Percentiles rank a stretch among this genome's conserved stretches.
These are phyloP conservation scores for Amyelois transitella DNA, from an alignment of 1,140 invertebrate genomes.

Conservation along the genomic window DNA sequence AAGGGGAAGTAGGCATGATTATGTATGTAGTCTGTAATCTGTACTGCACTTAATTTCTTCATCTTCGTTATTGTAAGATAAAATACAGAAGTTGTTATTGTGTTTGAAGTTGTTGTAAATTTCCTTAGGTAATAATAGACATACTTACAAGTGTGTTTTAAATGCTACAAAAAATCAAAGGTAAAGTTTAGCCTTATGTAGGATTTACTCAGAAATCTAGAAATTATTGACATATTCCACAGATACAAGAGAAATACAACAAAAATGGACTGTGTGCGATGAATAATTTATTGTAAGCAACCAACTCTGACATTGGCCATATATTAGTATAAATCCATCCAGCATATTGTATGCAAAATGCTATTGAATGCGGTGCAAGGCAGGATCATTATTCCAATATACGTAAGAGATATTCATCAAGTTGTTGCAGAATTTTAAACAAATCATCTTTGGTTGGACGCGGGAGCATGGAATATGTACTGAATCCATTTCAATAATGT, in stretches of 20 bases:
- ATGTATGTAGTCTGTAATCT: no score
- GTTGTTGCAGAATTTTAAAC: slow-evolving; percentile 66
- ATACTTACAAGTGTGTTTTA: no score
- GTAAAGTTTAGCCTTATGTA: no score
- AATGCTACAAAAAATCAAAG: no score
- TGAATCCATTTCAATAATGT: slow-evolving; percentile 65
- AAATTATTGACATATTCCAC: no score
- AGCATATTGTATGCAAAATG: slow-evolving; percentile 73
- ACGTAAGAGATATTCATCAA: slow-evolving; percentile 69
- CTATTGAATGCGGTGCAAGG: slow-evolving; percentile 71
- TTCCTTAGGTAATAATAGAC: no score
- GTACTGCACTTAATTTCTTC: no score
- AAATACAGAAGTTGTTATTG: no score
- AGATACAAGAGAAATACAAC: background rate
- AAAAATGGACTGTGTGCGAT: slow-evolving; percentile 47
- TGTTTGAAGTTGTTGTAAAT: no score
- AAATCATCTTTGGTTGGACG: slow-evolving; percentile 66
- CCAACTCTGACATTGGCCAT: slow-evolving; percentile 68
- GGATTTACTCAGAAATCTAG: no score
- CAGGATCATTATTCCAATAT: slow-evolving; percentile 72
- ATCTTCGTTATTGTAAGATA: no score
- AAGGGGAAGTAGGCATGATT: no score
- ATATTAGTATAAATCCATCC: slow-evolving; percentile 74
- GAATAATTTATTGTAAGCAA: slow-evolving; percentile 72
- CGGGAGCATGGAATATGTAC: slow-evolving; percentile 12